These are phyloP conservation scores for Enteromius afrohamiltoni DNA, from an alignment of 2,797 vertebrate genomes.

Conservation along the genomic window DNA sequence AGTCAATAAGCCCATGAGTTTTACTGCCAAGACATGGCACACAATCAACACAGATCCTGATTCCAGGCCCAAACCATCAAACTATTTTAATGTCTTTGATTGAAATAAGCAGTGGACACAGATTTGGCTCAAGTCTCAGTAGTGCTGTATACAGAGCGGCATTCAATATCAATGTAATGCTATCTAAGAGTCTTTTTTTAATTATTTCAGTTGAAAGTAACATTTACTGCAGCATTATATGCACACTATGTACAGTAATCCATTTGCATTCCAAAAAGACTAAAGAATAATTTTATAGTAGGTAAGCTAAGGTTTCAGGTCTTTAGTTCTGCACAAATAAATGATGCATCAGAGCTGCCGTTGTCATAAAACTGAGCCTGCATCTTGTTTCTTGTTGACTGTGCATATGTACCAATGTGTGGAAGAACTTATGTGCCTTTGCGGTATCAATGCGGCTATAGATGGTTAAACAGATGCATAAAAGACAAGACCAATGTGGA, in stretches of 20 bases:
- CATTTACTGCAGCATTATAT: background rate
- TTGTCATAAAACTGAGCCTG: background rate
- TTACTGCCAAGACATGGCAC: constrained; percentile 44
- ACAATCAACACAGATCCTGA: constrained; percentile 34
- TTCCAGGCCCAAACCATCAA: constrained; percentile 18
- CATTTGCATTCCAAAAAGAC: background rate
- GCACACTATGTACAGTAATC: background rate
- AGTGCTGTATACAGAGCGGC: background rate
- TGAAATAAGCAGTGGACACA: constrained; percentile 7
- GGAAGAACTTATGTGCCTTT: background rate
- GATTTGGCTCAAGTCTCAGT: background rate
- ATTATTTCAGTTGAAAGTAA: background rate
- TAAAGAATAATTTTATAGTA: background rate
- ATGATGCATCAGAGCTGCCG: background rate
- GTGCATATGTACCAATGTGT: background rate
- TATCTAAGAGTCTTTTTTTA: constrained; percentile 19
- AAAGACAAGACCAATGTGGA: background rate
- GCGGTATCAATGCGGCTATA: background rate
- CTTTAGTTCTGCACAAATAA: background rate
- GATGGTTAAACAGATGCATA: background rate
- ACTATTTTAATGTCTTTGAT: constrained; percentile 32
- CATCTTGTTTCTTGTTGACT: constrained; percentile 9
- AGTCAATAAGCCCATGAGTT: constrained; percentile 35
- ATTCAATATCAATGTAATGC: constrained; percentile 5
- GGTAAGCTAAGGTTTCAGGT: background rate